phyloP scores from a whole-genome alignment of 2,113 vertebrate genomes.

The Etia nguti region DNA sequence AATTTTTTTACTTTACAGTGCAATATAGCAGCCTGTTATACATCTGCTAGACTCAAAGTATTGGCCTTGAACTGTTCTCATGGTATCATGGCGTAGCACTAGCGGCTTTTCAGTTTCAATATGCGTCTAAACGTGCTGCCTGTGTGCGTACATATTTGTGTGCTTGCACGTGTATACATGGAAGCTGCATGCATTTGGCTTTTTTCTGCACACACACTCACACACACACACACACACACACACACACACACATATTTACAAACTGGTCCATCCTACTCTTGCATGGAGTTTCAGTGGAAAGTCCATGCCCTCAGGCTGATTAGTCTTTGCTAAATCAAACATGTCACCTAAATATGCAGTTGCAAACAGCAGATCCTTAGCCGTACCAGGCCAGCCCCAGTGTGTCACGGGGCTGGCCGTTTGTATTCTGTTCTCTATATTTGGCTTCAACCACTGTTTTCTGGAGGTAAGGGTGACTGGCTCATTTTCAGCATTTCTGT shows the following conservation, averaged over 20 bases:
- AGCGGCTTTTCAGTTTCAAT: constrained; percentile 1
- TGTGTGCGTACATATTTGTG: background rate
- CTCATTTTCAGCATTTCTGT: background rate
- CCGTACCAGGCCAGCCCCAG: background rate
- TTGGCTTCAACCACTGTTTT: background rate
- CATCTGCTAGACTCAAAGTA: background rate
- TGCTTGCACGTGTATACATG: background rate
- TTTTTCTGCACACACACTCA: background rate
- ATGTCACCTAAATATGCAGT: constrained; percentile 42
- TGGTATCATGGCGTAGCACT: background rate
- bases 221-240: background rate
- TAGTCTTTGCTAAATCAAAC: constrained; percentile 50
- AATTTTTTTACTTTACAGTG: background rate
- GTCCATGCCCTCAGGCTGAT: constrained; percentile 18
- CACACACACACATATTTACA: background rate
- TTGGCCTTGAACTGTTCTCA: background rate
- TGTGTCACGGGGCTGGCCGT: background rate
- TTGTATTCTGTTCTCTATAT: background rate
- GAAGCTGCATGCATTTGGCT: background rate
- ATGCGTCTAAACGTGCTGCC: background rate
- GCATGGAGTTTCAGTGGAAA: background rate
- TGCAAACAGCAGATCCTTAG: constrained; percentile 15
- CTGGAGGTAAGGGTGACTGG: background rate
- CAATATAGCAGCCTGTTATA: background rate
- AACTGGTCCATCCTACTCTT: background rate